phyloP scores from a whole-genome alignment of 2,797 vertebrate genomes.

The Vespertilio murinus region DNA sequence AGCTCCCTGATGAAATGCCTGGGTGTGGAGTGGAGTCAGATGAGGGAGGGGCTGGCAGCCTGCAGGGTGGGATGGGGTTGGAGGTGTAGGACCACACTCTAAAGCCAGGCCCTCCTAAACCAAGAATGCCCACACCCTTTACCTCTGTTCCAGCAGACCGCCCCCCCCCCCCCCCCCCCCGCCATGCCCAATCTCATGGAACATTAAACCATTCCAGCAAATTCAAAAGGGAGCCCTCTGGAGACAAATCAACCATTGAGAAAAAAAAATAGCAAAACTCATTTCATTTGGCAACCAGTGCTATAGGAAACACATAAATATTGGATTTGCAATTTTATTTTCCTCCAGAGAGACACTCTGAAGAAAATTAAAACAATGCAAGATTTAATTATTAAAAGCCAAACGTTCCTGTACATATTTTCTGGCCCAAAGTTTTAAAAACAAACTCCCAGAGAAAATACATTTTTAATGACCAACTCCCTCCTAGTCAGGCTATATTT shows the following conservation, averaged over 20 bases:
- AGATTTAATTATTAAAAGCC: slow-evolving; percentile 81
- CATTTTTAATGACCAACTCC: slow-evolving; percentile 74
- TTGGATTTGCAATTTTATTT: slow-evolving; percentile 76
- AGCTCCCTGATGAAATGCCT: background rate
- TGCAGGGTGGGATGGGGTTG: background rate
- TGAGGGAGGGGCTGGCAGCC: background rate
- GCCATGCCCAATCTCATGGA: background rate
- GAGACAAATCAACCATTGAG: slow-evolving; percentile 59
- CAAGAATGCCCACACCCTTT: background rate
- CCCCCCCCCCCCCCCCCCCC: too few species aligned
- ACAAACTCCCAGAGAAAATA: slow-evolving; percentile 75
- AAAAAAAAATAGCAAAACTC: slow-evolving; percentile 58
- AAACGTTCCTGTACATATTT: slow-evolving; percentile 73
- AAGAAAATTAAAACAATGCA: slow-evolving; percentile 80
- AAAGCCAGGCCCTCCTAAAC: background rate
- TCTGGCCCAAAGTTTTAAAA: slow-evolving; percentile 73
- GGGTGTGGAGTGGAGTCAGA: background rate
- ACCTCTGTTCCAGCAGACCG: fast-evolving
- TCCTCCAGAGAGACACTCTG: slow-evolving; percentile 69
- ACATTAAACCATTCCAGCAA: slow-evolving; percentile 40
- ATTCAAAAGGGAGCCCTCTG: slow-evolving; percentile 58
- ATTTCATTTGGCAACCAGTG: slow-evolving; percentile 67
- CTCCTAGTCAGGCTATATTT: slow-evolving; percentile 58
- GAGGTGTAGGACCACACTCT: background rate
- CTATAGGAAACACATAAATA: slow-evolving; percentile 74